phyloP scores from a whole-genome alignment of 2,888 invertebrate species.

The Neoascia interrupta region DNA sequence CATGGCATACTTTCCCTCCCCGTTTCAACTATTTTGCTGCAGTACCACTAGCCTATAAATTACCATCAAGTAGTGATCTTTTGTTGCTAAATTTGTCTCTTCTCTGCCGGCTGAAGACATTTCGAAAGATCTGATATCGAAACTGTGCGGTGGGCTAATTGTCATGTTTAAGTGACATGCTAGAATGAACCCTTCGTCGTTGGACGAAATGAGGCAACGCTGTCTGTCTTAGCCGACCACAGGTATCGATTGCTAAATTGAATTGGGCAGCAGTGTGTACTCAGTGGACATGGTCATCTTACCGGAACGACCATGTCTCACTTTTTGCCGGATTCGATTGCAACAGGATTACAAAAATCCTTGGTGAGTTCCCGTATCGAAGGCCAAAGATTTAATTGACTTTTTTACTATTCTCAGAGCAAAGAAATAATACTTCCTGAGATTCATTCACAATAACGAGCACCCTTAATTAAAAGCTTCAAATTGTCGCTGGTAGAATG shows the following conservation, averaged over 20 bases:
- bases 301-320: conserved; percentile 63
- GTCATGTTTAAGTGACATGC: conserved; percentile 25
- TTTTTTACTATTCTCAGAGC: too few relatives aligned
- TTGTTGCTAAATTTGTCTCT: conserved; percentile 2
- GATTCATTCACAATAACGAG: too few relatives aligned
- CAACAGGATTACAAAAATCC: too few relatives aligned
- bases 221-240: conserved; percentile 16
- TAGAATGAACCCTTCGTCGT: conserved; percentile 29
- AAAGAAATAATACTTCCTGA: too few relatives aligned
- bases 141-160: conserved; percentile 34
- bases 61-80: conserved; percentile 24
- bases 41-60: conserved; percentile 42
- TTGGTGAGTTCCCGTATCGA: too few relatives aligned
- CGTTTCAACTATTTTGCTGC: conserved; percentile 28
- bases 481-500: too few relatives aligned
- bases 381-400: too few relatives aligned
- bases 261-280: not conserved
- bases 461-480: too few relatives aligned
- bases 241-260: conserved; percentile 31
- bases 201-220: conserved; percentile 26
- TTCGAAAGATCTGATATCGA: conserved; percentile 1
- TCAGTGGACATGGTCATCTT: conserved; percentile 45
- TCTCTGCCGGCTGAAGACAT: not conserved
- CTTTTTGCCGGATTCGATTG: conserved; percentile 11
- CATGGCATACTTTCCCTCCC: conserved; percentile 58